Evolutionary conservation across 2,113 vertebrate genomes (phyloP).

Genomic region (Trichechus manatus): DNA sequence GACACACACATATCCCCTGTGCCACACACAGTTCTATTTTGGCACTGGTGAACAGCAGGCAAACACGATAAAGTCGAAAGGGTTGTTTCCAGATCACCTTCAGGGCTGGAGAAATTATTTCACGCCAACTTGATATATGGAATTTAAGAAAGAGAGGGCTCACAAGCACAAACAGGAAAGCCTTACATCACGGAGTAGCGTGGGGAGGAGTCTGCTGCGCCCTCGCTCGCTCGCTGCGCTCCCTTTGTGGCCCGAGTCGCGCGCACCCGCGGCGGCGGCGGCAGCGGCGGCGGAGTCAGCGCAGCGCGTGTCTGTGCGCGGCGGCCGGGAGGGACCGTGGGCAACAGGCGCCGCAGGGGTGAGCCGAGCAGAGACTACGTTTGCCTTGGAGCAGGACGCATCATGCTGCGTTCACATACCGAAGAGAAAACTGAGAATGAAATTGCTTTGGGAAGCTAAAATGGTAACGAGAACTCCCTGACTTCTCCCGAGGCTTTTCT

Average conservation of each 20-base stretch:
- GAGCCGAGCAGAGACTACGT: not conserved
- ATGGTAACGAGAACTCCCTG: conserved; percentile 90
- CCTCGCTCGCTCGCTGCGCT: conserved; percentile 63
- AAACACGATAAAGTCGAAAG: conserved; percentile 29
- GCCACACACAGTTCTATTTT: not conserved
- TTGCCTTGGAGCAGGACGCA: conserved; percentile 74
- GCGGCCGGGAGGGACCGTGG: not conserved
- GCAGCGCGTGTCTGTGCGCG: conserved; percentile 49
- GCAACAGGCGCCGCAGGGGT: conserved; percentile 34
- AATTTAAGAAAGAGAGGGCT: conserved; percentile 64
- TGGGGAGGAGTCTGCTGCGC: conserved; percentile 81
- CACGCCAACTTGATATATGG: not conserved
- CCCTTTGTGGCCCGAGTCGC: conserved; percentile 84
- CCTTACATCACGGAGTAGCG: conserved; percentile 83
- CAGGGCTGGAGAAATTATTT: not conserved
- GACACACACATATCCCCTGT: no score
- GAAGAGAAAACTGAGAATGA: conserved; percentile 93
- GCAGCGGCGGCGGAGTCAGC: not conserved
- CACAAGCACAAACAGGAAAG: conserved; percentile 84
- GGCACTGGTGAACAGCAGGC: conserved; percentile 60
- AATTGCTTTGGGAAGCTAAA: conserved; percentile 97
- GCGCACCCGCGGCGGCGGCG: conserved; percentile 63
- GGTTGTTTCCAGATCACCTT: not conserved
- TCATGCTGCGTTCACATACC: conserved; percentile 88
- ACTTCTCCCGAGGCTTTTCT: conserved; percentile 40